Conservation (phyloP, 2,113 vertebrate genomes). For the Ceyx margarethae region DNA sequence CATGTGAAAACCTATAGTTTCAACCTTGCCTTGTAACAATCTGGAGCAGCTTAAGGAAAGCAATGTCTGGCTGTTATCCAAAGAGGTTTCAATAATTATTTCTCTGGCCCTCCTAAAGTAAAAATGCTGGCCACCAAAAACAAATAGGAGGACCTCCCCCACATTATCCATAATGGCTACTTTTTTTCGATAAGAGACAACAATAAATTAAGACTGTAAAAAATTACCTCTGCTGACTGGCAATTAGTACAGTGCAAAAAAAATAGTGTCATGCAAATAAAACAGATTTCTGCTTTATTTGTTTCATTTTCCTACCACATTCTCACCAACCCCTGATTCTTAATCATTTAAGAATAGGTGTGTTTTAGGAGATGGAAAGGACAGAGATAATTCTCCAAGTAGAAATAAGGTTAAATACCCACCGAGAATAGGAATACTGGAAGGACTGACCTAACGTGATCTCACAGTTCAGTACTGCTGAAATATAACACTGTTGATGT, state of each 20-base stretch:
- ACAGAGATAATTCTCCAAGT: background rate
- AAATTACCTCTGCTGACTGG: background rate
- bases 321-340: background rate
- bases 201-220: background rate
- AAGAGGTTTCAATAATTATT: constrained; percentile 56
- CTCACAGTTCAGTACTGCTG: background rate
- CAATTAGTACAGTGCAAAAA: background rate
- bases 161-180: background rate
- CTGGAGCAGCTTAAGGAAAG: constrained; percentile 54
- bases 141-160: constrained; percentile 35
- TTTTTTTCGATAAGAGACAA: background rate
- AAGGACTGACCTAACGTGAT: background rate
- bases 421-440: background rate
- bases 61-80: constrained; percentile 36
- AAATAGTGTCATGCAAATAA: background rate
- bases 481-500: background rate
- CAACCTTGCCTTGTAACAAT: constrained; percentile 52
- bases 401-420: background rate
- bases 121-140: constrained; percentile 44
- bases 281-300: background rate
- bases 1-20: constrained; percentile 51
- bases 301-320: background rate
- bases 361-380: background rate
- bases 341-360: background rate
- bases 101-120: constrained; percentile 47